Conservation (phyloP, 2,797 vertebrate species). For the Allobates femoralis region DNA sequence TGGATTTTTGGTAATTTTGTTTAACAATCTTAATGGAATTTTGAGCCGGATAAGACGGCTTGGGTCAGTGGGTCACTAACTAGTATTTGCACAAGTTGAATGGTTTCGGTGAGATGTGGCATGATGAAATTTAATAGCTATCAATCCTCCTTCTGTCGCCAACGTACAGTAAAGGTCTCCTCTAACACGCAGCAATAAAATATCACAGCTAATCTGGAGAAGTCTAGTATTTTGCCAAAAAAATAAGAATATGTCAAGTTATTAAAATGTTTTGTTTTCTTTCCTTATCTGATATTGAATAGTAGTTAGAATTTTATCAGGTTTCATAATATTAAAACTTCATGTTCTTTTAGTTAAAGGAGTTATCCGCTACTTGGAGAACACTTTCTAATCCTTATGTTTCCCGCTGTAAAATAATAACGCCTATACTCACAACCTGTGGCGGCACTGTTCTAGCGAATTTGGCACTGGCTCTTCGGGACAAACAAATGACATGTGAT, state of each 20-base stretch:
- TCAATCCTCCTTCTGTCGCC: constrained; percentile 30
- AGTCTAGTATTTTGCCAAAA: background rate
- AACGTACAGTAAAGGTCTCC: background rate
- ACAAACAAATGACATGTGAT: too few species aligned
- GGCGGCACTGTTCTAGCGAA: too few species aligned
- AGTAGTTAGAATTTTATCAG: too few species aligned
- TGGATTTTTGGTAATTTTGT: constrained; percentile 21
- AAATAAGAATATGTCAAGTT: background rate
- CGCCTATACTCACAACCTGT: too few species aligned
- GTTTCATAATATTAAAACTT: too few species aligned
- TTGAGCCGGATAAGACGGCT: constrained; percentile 28
- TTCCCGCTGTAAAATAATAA: too few species aligned
- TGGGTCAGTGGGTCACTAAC: constrained; percentile 48
- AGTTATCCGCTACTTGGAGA: too few species aligned
- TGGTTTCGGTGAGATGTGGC: constrained; percentile 20
- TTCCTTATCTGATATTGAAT: background rate
- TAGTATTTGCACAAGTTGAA: constrained; percentile 52
- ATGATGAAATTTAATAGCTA: constrained; percentile 47
- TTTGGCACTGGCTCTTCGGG: too few species aligned
- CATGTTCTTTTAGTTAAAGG: too few species aligned
- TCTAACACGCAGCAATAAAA: background rate
- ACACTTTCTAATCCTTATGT: too few species aligned
- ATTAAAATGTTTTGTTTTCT: too few species aligned
- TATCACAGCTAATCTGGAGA: background rate
- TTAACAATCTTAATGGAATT: constrained; percentile 50